Percentiles rank a stretch among this genome's conserved stretches.
phyloP scores from a whole-genome alignment of 2,888 invertebrate genomes.

The Platypus cylindrus region DNA sequence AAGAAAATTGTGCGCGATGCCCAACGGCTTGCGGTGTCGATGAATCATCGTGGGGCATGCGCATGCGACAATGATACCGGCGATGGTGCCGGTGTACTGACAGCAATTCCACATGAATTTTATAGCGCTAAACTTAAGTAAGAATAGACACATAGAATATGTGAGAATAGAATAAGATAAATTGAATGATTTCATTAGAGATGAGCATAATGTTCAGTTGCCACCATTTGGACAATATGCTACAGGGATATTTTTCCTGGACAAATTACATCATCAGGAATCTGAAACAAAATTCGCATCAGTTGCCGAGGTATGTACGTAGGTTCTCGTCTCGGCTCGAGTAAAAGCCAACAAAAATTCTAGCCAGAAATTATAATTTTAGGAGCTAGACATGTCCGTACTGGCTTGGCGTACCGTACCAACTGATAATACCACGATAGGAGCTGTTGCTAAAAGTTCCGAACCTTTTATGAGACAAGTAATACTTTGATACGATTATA shows the following conservation, averaged over 20 bases:
- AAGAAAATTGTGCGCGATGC: constrained; percentile 97
- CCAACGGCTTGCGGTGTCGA: constrained; percentile 84
- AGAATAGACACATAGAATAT: constrained; percentile 14
- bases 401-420: constrained; percentile 93
- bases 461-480: constrained; percentile 95
- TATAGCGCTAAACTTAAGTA: constrained; percentile 78
- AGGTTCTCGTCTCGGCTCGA: too few relatives aligned
- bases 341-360: too few relatives aligned
- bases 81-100: constrained; percentile 95
- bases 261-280: constrained; percentile 66
- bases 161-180: not conserved
- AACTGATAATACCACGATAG: constrained; percentile 73
- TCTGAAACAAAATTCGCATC: constrained; percentile 70
- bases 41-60: constrained; percentile 99
- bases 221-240: constrained; percentile 87
- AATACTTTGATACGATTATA: constrained; percentile 2
- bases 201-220: constrained; percentile 65
- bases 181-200: constrained; percentile 51
- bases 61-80: constrained; percentile 99
- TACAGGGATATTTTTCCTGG: constrained; percentile 91
- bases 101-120: constrained; percentile 91
- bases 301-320: constrained; percentile 53
- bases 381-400: constrained; percentile 64
- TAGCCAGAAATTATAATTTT: too few relatives aligned
- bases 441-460: constrained; percentile 81